Conservation (phyloP, 2,797 vertebrate species). For the Pipistrellus pygmaeus region DNA sequence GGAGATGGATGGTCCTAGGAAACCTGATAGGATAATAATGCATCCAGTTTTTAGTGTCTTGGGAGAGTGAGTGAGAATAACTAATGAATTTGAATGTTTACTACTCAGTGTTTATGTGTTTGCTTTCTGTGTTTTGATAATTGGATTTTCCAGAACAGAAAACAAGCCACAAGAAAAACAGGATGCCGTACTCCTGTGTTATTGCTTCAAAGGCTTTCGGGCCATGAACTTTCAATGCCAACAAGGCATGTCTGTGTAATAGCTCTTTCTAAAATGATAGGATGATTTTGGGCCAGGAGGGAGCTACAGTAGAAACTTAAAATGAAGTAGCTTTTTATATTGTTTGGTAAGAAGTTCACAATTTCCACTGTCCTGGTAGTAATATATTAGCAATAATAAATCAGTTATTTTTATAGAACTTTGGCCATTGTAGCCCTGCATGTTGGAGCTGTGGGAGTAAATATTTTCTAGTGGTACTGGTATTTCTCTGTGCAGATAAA, state of each 20-base stretch:
- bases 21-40: not conserved
- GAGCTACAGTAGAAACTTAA: not conserved
- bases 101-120: not conserved
- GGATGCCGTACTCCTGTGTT: not conserved
- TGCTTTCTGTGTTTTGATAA: not conserved
- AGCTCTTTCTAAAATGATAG: not conserved
- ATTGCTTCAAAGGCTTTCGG: not conserved
- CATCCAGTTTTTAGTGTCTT: not conserved
- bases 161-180: not conserved
- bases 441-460: not conserved
- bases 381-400: too few species aligned
- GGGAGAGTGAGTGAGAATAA: not conserved
- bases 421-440: not conserved
- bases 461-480: not conserved
- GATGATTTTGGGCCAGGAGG: not conserved
- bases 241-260: not conserved
- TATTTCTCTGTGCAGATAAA: not conserved
- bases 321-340: not conserved
- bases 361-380: not conserved
- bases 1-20: not conserved
- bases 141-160: not conserved
- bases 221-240: not conserved
- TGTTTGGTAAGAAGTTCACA: not conserved
- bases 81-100: not conserved
- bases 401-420: not conserved